phyloP scores from a whole-genome alignment of 2,888 invertebrate genomes.

The Morinoia aosen region DNA sequence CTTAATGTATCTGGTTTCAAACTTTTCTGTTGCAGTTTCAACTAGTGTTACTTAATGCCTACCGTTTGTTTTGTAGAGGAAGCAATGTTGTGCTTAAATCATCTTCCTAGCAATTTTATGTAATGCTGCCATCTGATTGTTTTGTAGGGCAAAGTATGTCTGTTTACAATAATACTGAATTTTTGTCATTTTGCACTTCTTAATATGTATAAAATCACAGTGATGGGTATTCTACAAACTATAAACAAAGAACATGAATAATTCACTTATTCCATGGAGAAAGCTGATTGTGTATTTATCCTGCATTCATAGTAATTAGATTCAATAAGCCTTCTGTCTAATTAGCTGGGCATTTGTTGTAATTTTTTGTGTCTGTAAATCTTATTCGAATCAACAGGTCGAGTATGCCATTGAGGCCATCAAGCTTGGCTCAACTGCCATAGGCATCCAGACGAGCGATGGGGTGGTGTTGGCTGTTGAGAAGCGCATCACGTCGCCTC shows the following conservation, averaged over 20 bases:
- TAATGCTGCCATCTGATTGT: not conserved
- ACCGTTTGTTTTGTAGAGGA: not conserved
- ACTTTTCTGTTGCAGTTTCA: no score
- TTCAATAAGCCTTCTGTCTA: no score
- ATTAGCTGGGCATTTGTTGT: no score
- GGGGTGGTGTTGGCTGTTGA: slow-evolving; percentile 98
- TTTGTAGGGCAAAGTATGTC: not conserved
- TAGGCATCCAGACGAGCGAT: slow-evolving; percentile 95
- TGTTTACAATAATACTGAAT: not conserved
- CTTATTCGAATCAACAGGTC: slow-evolving; percentile 77
- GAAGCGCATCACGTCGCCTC: slow-evolving; percentile 94
- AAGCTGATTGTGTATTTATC: no score
- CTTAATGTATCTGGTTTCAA: no score
- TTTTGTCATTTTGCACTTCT: not conserved
- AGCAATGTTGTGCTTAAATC: not conserved
- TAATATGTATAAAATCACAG: not conserved
- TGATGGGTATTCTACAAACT: no score
- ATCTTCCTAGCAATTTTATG: not conserved
- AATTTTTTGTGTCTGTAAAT: not conserved
- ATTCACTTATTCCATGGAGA: no score
- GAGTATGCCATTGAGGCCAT: slow-evolving; percentile 99
- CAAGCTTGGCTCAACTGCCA: slow-evolving; percentile 98
- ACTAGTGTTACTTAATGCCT: not conserved
- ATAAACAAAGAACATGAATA: no score
- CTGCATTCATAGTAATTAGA: no score